These are phyloP conservation scores for Mystacornis crossleyi DNA, from an alignment of 2,113 vertebrate species.

Conservation along the genomic window DNA sequence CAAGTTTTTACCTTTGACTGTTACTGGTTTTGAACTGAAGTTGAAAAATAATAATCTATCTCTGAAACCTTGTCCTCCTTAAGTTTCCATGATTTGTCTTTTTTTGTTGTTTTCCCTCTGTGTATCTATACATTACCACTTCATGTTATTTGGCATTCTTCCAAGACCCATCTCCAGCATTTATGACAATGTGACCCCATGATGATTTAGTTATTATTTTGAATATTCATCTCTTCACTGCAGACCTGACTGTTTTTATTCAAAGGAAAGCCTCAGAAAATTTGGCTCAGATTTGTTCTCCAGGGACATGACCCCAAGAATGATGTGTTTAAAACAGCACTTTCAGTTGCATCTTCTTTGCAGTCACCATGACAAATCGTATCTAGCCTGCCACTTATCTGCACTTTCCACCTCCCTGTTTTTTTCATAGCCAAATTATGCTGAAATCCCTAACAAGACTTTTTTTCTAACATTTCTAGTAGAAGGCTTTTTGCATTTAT, in stretches of 20 bases:
- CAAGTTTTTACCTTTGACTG: background rate
- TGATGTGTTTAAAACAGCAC: background rate
- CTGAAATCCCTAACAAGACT: background rate
- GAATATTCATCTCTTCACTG: background rate
- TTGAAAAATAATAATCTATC: background rate
- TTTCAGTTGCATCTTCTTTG: background rate
- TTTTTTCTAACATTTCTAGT: background rate
- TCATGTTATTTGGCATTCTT: background rate
- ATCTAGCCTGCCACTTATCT: background rate
- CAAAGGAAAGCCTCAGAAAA: background rate
- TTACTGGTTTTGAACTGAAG: background rate
- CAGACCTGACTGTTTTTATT: background rate
- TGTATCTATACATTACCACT: background rate
- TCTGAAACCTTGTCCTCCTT: background rate
- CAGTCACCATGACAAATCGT: background rate
- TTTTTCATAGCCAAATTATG: constrained; percentile 17
- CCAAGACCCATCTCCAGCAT: background rate
- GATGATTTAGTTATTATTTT: background rate
- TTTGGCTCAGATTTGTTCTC: background rate
- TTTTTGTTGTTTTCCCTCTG: background rate
- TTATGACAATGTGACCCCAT: background rate
- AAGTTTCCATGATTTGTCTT: background rate
- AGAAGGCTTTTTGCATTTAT: constrained; percentile 6
- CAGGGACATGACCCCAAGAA: background rate
- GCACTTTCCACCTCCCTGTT: constrained; percentile 1